These are phyloP conservation scores for Gasterosteus aculeatus DNA, from an alignment of 2,113 vertebrate genomes.

Conservation along the genomic window DNA sequence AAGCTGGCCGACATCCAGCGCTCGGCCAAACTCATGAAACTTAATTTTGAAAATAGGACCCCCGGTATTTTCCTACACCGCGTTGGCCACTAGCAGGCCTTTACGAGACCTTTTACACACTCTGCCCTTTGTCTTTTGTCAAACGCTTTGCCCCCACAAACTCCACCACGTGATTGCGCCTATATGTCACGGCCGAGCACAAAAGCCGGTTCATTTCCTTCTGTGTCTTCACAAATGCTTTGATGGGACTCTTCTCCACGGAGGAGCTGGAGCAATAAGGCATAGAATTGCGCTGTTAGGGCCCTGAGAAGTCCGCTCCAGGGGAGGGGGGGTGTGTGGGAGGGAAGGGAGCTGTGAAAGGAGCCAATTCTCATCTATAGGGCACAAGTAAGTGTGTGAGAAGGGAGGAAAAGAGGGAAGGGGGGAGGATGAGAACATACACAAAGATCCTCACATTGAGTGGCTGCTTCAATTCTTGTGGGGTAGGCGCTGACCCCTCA, in stretches of 20 bases:
- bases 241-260: conserved; percentile 57
- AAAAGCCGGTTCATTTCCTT: conserved; percentile 70
- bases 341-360: conserved; percentile 55
- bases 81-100: conserved; percentile 50
- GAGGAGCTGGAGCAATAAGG: conserved; percentile 70
- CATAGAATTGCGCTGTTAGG: conserved; percentile 70
- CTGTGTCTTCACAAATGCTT: conserved; percentile 65
- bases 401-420: conserved; percentile 19
- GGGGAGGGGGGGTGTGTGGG: conserved; percentile 60
- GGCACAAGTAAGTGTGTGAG: conserved; percentile 61
- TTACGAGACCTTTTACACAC: conserved; percentile 64
- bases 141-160: conserved; percentile 53
- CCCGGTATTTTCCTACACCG: conserved; percentile 49
- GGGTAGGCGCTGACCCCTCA: conserved; percentile 72
- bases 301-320: conserved; percentile 65
- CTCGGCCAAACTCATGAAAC: conserved; percentile 58
- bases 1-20: conserved; percentile 52
- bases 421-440: conserved; percentile 52
- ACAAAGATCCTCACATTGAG: conserved; percentile 78
- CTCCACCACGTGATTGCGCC: conserved; percentile 62
- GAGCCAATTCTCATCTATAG: conserved; percentile 73
- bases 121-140: conserved; percentile 66
- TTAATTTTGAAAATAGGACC: conserved; percentile 36
- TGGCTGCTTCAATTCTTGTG: conserved; percentile 72
- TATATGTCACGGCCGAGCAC: conserved; percentile 69